Percentiles rank a stretch among this genome's conserved stretches.
Evolutionary conservation across 2,888 invertebrate genomes (phyloP).

Genomic region (Oasisia sp.): DNA sequence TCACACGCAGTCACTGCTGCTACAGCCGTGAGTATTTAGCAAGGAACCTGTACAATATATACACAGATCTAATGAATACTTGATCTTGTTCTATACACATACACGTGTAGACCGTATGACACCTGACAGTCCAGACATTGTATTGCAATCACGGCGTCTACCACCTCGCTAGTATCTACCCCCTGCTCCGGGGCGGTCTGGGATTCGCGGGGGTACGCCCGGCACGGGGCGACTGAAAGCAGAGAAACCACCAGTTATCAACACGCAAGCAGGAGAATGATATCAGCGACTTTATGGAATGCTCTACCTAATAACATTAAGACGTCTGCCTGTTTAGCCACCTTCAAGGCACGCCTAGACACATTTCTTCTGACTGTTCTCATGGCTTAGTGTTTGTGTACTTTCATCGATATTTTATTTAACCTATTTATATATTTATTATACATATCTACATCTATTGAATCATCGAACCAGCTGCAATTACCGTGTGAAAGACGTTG

Average conservation of each 20-base stretch:
- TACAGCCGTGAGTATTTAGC: neutral
- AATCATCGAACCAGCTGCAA: too few relatives aligned
- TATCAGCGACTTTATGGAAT: too few relatives aligned
- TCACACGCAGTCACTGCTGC: neutral
- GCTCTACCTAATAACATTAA: too few relatives aligned
- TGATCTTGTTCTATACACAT: neutral
- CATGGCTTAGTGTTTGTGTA: too few relatives aligned
- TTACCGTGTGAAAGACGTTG: too few relatives aligned
- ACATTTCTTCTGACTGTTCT: too few relatives aligned
- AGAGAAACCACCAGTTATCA: neutral
- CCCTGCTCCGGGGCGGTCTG: neutral
- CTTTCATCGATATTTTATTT: too few relatives aligned
- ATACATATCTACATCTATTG: too few relatives aligned
- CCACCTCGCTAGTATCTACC: neutral
- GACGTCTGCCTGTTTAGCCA: too few relatives aligned
- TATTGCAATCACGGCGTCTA: neutral
- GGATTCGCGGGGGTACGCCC: neutral
- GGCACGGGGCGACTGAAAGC: neutral
- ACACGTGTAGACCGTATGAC: neutral
- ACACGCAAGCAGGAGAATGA: neutral
- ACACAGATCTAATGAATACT: neutral
- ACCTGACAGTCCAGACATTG: neutral
- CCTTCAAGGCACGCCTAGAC: too few relatives aligned
- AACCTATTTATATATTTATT: too few relatives aligned
- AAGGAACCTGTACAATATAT: conserved; percentile 17